A percentile compares a stretch with the other conserved stretches of the same genome.
Evolutionary conservation across 2,888 invertebrate genomes (phyloP).

Genomic region (Glyphotaelius pellucidus): DNA sequence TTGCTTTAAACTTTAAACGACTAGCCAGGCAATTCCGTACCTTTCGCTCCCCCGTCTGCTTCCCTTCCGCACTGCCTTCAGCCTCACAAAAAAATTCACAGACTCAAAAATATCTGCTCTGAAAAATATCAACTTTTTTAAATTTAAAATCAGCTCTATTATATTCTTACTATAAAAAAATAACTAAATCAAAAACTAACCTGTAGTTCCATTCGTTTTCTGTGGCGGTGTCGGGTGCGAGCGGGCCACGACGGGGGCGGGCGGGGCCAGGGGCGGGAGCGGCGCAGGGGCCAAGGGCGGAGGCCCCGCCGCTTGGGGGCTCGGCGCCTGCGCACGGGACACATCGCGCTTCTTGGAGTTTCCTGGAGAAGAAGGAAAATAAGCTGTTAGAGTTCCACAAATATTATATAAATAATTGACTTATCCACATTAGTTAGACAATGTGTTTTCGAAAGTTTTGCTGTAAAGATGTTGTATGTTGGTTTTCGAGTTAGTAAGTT

Average conservation of each 20-base stretch:
- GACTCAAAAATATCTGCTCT: too few species aligned
- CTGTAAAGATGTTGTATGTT: background rate
- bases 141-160: too few species aligned
- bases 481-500: too few species aligned
- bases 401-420: background rate
- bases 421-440: background rate
- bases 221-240: slow-evolving; percentile 60
- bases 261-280: slow-evolving; percentile 64
- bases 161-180: background rate
- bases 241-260: slow-evolving; percentile 68
- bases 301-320: slow-evolving; percentile 67
- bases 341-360: slow-evolving; percentile 76
- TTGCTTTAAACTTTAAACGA: too few species aligned
- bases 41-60: too few species aligned
- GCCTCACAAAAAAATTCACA: too few species aligned
- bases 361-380: slow-evolving; percentile 63
- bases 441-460: background rate
- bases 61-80: too few species aligned
- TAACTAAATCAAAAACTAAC: background rate
- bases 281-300: slow-evolving; percentile 69
- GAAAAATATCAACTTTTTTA: too few species aligned
- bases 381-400: background rate
- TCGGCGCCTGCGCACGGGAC: slow-evolving; percentile 70
- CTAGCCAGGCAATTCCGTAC: too few species aligned
- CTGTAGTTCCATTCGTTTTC: slow-evolving; percentile 44